Conservation (phyloP, 2,888 invertebrate species). For the Synanthedon vespiformis region DNA sequence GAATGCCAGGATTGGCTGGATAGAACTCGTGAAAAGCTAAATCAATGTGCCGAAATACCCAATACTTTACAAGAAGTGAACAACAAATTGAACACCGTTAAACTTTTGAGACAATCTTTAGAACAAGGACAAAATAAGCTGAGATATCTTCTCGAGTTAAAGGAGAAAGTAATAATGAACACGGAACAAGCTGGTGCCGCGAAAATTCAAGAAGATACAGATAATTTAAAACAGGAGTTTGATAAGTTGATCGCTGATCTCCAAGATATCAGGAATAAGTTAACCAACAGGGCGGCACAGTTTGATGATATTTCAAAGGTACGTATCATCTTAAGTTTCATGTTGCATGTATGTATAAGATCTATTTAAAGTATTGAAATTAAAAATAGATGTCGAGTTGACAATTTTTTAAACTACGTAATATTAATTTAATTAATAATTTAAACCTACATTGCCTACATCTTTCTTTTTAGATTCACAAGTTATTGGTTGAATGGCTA, state of each 20-base stretch:
- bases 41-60: constrained; percentile 83
- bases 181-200: constrained; percentile 90
- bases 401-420: not conserved
- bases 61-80: constrained; percentile 87
- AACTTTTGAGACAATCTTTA: constrained; percentile 88
- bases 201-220: constrained; percentile 92
- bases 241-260: constrained; percentile 87
- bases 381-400: no score
- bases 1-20: constrained; percentile 96
- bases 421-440: not conserved
- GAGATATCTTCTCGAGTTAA: constrained; percentile 85
- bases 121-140: constrained; percentile 86
- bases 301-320: constrained; percentile 90
- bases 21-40: constrained; percentile 86
- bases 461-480: constrained; percentile 64
- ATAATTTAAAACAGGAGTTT: constrained; percentile 88
- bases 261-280: constrained; percentile 80
- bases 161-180: constrained; percentile 93
- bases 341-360: not conserved
- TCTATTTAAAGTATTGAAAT: not conserved
- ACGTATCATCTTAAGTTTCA: constrained; percentile 1
- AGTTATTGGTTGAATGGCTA: constrained; percentile 87
- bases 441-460: not conserved
- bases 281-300: constrained; percentile 80
- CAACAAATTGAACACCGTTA: constrained; percentile 85